Evolutionary conservation across 1,140 invertebrate species (phyloP), one percentile per base, ranked within the genome.

Genomic region (Oedothorax gibbosus): DNA sequence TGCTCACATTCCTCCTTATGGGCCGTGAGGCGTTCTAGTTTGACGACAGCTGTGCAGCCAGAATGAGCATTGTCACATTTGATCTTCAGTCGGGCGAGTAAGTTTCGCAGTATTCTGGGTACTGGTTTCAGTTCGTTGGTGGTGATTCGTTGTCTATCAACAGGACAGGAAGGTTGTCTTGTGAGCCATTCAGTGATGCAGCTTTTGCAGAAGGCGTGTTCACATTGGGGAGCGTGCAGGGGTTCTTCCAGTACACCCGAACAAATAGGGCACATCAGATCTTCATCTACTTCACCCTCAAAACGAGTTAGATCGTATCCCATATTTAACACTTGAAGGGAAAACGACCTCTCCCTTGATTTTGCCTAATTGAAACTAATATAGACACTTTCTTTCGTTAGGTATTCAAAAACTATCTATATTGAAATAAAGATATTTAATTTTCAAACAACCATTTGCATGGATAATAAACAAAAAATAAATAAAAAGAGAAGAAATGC

Each of bases 151-250:
- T 96, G 96, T 72, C 97, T 93, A 90, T 99, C 97, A 62, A 98
- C 93, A 21, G 97, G 97, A 90, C 97, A 99, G 18, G 95, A 97
- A 15, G 95, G 96, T 89, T 98, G 96, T 62, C 95, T 92, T 75
- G 94, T 94, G 81, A 98, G 93, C 97, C 97, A 99, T 90, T 98
- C 96, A 72, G 95, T 95, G 87, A 99, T 98, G 90, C 97, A 99
- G 15, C 92, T 93, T 88, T 94, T 93, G 91, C 97, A 99, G 91
- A 98, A 98, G 83, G 97, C 96, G 92, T 99, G 97, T 90, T 99
- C 97, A 91, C 97, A 98, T 87, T 94, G 93, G 62, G 96, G 96
- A 82, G 96, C 96, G 96, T 98, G 90, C 50, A 92, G 91, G n/a
- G 66, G 78, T 89, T 97, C 95, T 88, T 97, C 95, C 53, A 98